phyloP scores from a whole-genome alignment of 2,888 invertebrate species.

The Horisme vitalbata region DNA sequence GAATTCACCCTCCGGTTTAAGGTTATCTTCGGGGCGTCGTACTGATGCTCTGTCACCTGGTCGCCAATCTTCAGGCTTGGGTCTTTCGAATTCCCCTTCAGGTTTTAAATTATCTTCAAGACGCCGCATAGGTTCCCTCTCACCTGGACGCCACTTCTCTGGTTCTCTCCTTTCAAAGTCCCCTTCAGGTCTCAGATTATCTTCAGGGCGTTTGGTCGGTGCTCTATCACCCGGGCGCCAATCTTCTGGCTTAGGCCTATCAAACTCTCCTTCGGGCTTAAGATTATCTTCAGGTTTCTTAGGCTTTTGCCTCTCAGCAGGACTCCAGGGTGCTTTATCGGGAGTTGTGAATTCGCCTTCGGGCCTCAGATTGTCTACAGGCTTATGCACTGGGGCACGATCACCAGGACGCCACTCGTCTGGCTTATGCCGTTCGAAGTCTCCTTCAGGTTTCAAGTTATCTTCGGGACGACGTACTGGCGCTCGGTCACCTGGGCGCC shows the following conservation, averaged over 20 bases:
- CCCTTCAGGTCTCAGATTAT: conserved; percentile 77
- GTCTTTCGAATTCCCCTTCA: conserved; percentile 84
- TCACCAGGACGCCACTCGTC: conserved; percentile 71
- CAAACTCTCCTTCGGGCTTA: conserved; percentile 74
- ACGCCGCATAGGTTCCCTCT: conserved; percentile 57
- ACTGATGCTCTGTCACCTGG: conserved; percentile 66
- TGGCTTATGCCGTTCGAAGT: conserved; percentile 60
- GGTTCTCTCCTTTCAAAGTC: conserved; percentile 70
- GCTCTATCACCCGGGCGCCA: conserved; percentile 66
- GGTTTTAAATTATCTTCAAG: conserved; percentile 72
- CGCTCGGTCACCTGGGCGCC: conserved; percentile 66
- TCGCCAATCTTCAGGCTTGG: conserved; percentile 60
- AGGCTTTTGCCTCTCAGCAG: conserved; percentile 66
- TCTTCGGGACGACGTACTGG: conserved; percentile 55
- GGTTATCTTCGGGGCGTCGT: conserved; percentile 73
- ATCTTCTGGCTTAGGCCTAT: conserved; percentile 46
- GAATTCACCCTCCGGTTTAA: conserved; percentile 81
- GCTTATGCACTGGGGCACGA: conserved; percentile 70
- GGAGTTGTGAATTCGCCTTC: conserved; percentile 53
- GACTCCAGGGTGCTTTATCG: conserved; percentile 58
- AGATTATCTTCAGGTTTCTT: conserved; percentile 81
- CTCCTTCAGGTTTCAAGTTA: conserved; percentile 81
- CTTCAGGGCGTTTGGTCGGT: conserved; percentile 67
- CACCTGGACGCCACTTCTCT: conserved; percentile 51
- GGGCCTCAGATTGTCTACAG: conserved; percentile 80